Evolutionary conservation across 2,888 invertebrate species (phyloP).

Genomic region (Megastigmus dorsalis): DNA sequence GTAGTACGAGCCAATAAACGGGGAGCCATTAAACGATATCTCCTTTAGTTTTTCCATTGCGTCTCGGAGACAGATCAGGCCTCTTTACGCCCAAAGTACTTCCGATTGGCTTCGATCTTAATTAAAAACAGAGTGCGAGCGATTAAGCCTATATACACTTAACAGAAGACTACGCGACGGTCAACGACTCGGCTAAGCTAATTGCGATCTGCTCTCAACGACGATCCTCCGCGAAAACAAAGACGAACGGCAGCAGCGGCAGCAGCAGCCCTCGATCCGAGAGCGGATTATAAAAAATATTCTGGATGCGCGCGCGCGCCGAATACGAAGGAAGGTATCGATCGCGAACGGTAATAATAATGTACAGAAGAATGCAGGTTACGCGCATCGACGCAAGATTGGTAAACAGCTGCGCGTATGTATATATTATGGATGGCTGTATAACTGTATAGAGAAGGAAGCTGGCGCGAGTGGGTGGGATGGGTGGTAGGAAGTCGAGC

Average conservation of each 20-base stretch:
- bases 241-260: neutral
- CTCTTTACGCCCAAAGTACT: neutral
- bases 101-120: slow-evolving; percentile 40
- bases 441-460: too few species aligned
- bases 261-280: neutral
- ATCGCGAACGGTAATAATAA: neutral
- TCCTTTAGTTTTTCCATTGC: neutral
- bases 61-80: slow-evolving; percentile 60
- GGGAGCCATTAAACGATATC: slow-evolving; percentile 2
- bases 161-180: too few species aligned
- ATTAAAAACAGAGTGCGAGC: slow-evolving; percentile 43
- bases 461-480: neutral
- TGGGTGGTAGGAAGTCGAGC: neutral
- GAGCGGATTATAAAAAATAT: slow-evolving; percentile 32
- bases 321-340: neutral
- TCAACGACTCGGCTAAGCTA: slow-evolving; percentile 4
- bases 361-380: slow-evolving; percentile 46
- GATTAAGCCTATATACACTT: slow-evolving; percentile 22
- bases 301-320: neutral
- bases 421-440: too few species aligned
- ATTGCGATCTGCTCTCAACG: slow-evolving; percentile 18
- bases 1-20: slow-evolving; percentile 37
- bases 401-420: too few species aligned
- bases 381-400: too few species aligned
- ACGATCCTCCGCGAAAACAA: neutral